Evolutionary conservation across 2,888 invertebrate genomes (phyloP).

Genomic region (Halictus quadricinctus): DNA sequence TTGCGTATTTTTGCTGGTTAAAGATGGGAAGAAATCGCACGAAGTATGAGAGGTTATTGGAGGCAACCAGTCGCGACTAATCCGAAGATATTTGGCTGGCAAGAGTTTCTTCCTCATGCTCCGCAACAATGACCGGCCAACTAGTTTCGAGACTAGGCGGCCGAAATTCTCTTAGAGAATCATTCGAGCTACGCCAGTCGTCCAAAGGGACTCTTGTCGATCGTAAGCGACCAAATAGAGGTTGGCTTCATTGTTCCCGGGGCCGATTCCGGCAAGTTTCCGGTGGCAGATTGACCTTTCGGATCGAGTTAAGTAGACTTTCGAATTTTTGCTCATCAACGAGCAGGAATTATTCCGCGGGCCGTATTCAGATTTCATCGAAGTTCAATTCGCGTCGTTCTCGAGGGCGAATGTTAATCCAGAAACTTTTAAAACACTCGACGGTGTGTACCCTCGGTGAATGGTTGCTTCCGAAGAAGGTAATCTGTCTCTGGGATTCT

Average conservation of each 20-base stretch:
- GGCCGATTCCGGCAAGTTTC: constrained; percentile 45
- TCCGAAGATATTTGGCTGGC: constrained; percentile 6
- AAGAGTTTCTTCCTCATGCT: constrained; percentile 1
- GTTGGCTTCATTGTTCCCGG: constrained; percentile 39
- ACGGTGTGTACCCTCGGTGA: constrained; percentile 16
- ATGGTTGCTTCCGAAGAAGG: neutral
- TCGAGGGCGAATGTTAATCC: constrained; percentile 27
- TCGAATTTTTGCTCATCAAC: constrained; percentile 48
- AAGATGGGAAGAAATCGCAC: neutral
- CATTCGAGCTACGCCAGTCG: constrained; percentile 29
- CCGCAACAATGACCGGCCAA: constrained; percentile 31
- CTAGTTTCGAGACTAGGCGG: constrained; percentile 29
- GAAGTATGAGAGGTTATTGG: neutral
- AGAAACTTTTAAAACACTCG: constrained; percentile 16
- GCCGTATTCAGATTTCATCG: neutral
- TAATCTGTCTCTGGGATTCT: constrained; percentile 19
- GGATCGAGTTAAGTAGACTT: constrained; percentile 61
- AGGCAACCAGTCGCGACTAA: neutral
- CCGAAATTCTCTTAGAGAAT: constrained; percentile 32
- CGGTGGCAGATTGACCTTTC: constrained; percentile 59
- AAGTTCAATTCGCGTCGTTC: constrained; percentile 12
- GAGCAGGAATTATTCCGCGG: constrained; percentile 44
- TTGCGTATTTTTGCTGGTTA: neutral
- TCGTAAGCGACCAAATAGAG: constrained; percentile 50
- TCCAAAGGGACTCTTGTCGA: constrained; percentile 45